Percentiles rank a stretch among this genome's conserved stretches.
These are phyloP conservation scores for Caracal caracal DNA, from an alignment of 2,113 vertebrate genomes.

Conservation along the genomic window DNA sequence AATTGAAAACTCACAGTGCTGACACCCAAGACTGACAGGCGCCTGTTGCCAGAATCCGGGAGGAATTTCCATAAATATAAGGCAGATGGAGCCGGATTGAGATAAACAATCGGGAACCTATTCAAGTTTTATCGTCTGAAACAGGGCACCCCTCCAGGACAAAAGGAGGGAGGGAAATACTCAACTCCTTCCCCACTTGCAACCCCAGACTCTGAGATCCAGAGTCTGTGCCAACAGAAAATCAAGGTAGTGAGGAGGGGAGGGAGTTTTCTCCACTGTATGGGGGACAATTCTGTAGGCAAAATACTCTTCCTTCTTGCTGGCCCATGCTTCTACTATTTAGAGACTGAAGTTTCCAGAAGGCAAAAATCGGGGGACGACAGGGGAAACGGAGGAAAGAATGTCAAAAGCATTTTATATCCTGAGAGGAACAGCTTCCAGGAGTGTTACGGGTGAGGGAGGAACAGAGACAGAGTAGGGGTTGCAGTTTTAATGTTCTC, in stretches of 20 bases:
- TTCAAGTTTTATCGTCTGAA: slow-evolving; percentile 48
- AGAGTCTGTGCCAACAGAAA: not conserved
- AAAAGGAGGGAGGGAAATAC: not conserved
- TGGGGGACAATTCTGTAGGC: not conserved
- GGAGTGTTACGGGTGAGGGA: not conserved
- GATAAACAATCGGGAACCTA: slow-evolving; percentile 64
- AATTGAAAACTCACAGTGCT: slow-evolving; percentile 29
- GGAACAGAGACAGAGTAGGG: not conserved
- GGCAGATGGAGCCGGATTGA: slow-evolving; percentile 56
- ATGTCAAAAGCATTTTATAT: not conserved
- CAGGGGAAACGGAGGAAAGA: not conserved
- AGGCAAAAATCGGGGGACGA: not conserved
- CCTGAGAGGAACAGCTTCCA: not conserved
- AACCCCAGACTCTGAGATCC: not conserved
- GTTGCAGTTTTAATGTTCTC: not conserved
- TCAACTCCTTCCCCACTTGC: not conserved
- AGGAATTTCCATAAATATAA: slow-evolving; percentile 68
- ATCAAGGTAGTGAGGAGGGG: not conserved
- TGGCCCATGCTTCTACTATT: not conserved
- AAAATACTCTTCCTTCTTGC: not conserved
- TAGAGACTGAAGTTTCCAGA: not conserved
- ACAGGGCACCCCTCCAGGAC: slow-evolving; percentile 18
- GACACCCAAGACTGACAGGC: slow-evolving; percentile 64
- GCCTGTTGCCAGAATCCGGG: slow-evolving; percentile 38
- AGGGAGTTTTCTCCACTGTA: not conserved